Evolutionary conservation across 1,140 invertebrate species (phyloP), one percentile per base, ranked within the genome.

Genomic region (Atta texana): DNA sequence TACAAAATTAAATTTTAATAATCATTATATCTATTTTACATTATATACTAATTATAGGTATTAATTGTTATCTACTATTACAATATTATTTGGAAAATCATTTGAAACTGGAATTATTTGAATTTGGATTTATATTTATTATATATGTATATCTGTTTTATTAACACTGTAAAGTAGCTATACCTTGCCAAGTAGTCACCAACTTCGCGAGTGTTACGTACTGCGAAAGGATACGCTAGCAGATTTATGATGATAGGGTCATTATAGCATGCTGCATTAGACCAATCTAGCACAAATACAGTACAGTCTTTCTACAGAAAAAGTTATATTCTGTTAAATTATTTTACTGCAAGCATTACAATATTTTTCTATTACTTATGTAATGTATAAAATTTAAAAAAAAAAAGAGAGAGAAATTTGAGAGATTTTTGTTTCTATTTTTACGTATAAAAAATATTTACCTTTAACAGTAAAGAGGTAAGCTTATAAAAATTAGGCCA

Each of bases 221-320:
- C 78, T 16, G 88, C 86, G 0, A 12, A 14, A 4, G 31, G 31
- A 51, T 89, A 89, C 21, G 6, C 28, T 8, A 72, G 0, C 1
- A 61, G 0, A 7, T 68, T 49, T 1, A 75, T 0, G 14, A 78
- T 0, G 1, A 28, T 7, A n/a, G 59, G 12, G 0, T 68, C 74
- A 44, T 21, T 49, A 8, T 8, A 28, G 28, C 88, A 89, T 0
- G 88, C 68, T 6, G 16, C 78, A 0, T 78, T 3, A 0, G 59
- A 51, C 88, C 88, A 89, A 55, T 89, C 64, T 14, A 80, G 0
- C 0, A 80, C 71, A 28, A 77, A 76, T 44, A 89, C 28, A 31
- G 49, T 78, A 24, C 12, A 18, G 6, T 63, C 4, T 24, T 61
- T 61, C 88, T 89, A n/a, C 1, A 59, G 18, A 49, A 69, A 24